Evolutionary conservation across 2,797 vertebrate genomes (phyloP).

Genomic region (Phoebastria nigripes): DNA sequence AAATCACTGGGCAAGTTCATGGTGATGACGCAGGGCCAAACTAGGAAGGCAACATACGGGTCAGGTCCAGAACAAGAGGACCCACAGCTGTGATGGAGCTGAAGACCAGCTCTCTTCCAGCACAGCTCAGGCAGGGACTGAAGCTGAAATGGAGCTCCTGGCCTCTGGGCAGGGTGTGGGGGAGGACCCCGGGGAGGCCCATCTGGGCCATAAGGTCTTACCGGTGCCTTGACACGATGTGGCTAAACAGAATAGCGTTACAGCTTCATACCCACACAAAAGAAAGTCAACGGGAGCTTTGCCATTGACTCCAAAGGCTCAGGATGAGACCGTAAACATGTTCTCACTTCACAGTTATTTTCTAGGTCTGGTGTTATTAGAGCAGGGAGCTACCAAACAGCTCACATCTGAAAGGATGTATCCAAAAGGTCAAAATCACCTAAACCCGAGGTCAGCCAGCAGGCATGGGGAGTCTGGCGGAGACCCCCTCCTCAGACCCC

Average conservation of each 20-base stretch:
- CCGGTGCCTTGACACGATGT: fast-evolving
- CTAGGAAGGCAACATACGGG: fast-evolving
- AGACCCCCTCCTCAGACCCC: neutral
- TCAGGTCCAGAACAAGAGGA: neutral
- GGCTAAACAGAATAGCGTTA: neutral
- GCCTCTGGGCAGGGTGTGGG: neutral
- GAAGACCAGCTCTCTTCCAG: neutral
- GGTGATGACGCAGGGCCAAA: neutral
- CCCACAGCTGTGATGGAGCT: neutral
- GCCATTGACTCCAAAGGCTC: neutral
- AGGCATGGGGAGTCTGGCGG: neutral
- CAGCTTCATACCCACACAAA: neutral
- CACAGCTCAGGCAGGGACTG: neutral
- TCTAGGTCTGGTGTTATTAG: neutral
- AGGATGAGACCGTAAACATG: neutral
- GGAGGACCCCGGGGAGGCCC: neutral
- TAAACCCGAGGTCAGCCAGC: neutral
- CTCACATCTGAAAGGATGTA: neutral
- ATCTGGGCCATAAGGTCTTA: neutral
- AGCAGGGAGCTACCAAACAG: neutral
- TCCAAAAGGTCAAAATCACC: neutral
- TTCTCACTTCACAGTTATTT: neutral
- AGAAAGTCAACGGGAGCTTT: neutral
- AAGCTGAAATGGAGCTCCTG: neutral
- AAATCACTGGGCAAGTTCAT: neutral